Evolutionary conservation across 2,888 invertebrate species (phyloP).

Genomic region (Apomyelois bistriatella): DNA sequence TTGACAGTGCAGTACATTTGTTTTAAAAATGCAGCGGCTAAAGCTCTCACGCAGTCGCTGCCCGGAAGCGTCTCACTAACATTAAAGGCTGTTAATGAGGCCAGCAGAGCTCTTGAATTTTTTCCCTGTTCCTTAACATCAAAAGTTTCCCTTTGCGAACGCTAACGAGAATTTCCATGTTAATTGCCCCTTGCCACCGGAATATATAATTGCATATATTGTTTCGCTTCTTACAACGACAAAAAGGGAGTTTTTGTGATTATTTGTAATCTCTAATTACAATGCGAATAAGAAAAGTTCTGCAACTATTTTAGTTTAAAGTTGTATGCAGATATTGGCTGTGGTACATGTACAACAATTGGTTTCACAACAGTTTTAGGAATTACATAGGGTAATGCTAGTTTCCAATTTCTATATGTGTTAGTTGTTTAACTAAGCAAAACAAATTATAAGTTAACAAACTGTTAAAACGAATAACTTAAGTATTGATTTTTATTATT

Average conservation of each 20-base stretch:
- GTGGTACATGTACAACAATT: not conserved
- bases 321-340: slow-evolving; percentile 21
- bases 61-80: slow-evolving; percentile 52
- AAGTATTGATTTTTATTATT: too few relatives aligned
- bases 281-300: slow-evolving; percentile 49
- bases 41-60: slow-evolving; percentile 42
- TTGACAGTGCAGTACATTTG: slow-evolving; percentile 16
- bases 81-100: slow-evolving; percentile 72
- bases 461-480: too few relatives aligned
- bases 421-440: not conserved
- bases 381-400: not conserved
- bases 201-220: slow-evolving; percentile 75
- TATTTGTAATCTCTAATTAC: slow-evolving; percentile 57
- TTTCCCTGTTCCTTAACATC: slow-evolving; percentile 67
- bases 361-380: not conserved
- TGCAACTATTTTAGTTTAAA: slow-evolving; percentile 35
- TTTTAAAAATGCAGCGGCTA: slow-evolving; percentile 34
- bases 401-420: not conserved
- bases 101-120: slow-evolving; percentile 61
- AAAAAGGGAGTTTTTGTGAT: slow-evolving; percentile 53
- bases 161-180: slow-evolving; percentile 73
- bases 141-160: slow-evolving; percentile 72
- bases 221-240: slow-evolving; percentile 56
- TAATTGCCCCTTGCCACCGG: slow-evolving; percentile 66
- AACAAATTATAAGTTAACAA: too few relatives aligned